These are phyloP conservation scores for Asarcornis scutulata DNA, from an alignment of 2,113 vertebrate species.

Conservation along the genomic window DNA sequence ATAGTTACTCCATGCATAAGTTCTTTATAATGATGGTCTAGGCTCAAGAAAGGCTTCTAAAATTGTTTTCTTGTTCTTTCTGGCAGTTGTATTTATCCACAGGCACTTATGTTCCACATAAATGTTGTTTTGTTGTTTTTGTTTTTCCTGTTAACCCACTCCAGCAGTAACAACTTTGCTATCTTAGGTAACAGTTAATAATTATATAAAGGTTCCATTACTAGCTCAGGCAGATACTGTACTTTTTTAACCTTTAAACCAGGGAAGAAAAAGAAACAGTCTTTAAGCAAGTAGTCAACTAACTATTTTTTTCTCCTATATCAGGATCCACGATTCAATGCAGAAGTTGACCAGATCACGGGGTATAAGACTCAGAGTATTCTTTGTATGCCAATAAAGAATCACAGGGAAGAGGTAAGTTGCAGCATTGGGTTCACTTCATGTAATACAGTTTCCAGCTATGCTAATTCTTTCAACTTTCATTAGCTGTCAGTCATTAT, in stretches of 20 bases:
- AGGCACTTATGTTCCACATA: background rate
- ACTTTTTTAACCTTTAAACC: constrained; percentile 18
- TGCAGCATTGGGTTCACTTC: background rate
- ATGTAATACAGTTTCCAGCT: constrained; percentile 9
- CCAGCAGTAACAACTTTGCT: background rate
- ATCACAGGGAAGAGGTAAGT: constrained; percentile 93
- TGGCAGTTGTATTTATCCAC: background rate
- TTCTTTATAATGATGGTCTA: background rate
- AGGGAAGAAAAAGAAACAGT: background rate
- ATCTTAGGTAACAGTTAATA: no score
- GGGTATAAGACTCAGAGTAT: constrained; percentile 98
- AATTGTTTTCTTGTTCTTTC: background rate
- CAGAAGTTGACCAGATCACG: constrained; percentile 97
- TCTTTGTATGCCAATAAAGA: constrained; percentile 98
- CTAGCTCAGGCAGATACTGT: background rate
- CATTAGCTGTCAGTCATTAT: background rate
- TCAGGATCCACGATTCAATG: constrained; percentile 96
- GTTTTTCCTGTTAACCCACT: background rate
- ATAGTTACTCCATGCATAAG: background rate
- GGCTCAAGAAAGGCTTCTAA: background rate
- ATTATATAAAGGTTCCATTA: no score
- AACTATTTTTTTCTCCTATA: constrained; percentile 45
- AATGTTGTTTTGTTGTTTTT: background rate
- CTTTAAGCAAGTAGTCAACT: constrained; percentile 11
- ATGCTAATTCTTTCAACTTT: background rate